Conservation (phyloP, 2,797 vertebrate species). For the Sebastes trivittatus region DNA sequence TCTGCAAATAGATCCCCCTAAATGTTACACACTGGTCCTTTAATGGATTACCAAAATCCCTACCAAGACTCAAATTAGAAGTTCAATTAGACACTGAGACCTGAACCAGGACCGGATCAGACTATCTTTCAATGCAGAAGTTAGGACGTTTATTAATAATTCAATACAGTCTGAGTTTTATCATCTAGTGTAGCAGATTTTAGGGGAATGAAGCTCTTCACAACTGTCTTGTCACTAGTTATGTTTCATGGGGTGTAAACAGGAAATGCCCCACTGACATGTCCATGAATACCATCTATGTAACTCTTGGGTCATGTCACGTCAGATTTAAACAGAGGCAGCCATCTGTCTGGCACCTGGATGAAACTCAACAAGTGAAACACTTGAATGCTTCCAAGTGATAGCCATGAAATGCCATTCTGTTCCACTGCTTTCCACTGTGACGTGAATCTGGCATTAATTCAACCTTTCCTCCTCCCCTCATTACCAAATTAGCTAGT, state of each 20-base stretch:
- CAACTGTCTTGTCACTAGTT: background rate
- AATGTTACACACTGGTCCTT: too few relatives aligned
- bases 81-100: background rate
- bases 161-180: background rate
- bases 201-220: background rate
- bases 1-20: accelerated
- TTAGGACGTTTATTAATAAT: background rate
- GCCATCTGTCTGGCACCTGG: conserved; percentile 34
- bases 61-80: background rate
- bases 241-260: background rate
- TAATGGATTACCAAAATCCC: background rate
- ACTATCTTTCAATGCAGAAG: background rate
- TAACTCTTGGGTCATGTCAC: conserved; percentile 5
- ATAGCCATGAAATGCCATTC: conserved; percentile 34
- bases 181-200: background rate
- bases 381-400: conserved; percentile 20
- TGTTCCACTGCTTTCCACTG: conserved; percentile 24
- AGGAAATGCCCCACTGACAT: background rate
- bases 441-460: conserved; percentile 23
- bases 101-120: background rate
- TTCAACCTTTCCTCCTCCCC: conserved; percentile 12
- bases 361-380: conserved; percentile 21
- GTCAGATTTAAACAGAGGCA: conserved; percentile 20
- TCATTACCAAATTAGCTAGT: conserved; percentile 39
- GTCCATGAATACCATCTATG: conserved; percentile 3